phyloP scores from a whole-genome alignment of 2,888 invertebrate species.

The Galerucella nymphaeae region DNA sequence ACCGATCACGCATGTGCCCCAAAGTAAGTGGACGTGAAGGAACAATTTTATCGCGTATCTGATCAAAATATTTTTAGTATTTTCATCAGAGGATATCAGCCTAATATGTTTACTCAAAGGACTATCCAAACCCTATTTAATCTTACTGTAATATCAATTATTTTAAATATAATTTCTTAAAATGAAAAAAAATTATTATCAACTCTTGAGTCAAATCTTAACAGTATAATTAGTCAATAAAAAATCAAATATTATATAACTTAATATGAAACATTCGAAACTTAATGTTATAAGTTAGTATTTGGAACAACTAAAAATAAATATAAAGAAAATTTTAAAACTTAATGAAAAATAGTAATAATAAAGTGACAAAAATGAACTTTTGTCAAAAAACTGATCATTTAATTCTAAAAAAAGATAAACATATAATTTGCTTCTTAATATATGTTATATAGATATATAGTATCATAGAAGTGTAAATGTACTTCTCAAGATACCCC shows the following conservation, averaged over 20 bases:
- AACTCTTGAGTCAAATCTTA: conserved; percentile 10
- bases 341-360: neutral
- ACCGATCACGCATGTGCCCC: too few relatives aligned
- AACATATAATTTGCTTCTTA: neutral
- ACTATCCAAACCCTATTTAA: neutral
- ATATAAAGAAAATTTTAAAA: conserved; percentile 11
- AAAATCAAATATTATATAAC: conserved; percentile 12
- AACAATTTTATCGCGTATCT: too few relatives aligned
- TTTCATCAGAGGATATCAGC: too few relatives aligned
- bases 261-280: conserved; percentile 9
- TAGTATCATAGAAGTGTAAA: neutral
- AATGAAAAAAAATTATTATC: conserved; percentile 4
- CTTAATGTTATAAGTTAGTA: conserved; percentile 16
- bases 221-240: neutral
- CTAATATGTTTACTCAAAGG: neutral
- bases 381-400: conserved; percentile 6
- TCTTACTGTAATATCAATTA: conserved; percentile 15
- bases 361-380: neutral
- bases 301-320: conserved; percentile 11
- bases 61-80: too few relatives aligned
- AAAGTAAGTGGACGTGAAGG: too few relatives aligned
- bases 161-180: neutral
- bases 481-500: neutral
- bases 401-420: neutral
- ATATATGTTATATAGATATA: too few relatives aligned